A percentile compares a stretch with the other conserved stretches of the same genome.
phyloP scores from a whole-genome alignment of 2,888 invertebrate species.

The Orthonevra nobilis region DNA sequence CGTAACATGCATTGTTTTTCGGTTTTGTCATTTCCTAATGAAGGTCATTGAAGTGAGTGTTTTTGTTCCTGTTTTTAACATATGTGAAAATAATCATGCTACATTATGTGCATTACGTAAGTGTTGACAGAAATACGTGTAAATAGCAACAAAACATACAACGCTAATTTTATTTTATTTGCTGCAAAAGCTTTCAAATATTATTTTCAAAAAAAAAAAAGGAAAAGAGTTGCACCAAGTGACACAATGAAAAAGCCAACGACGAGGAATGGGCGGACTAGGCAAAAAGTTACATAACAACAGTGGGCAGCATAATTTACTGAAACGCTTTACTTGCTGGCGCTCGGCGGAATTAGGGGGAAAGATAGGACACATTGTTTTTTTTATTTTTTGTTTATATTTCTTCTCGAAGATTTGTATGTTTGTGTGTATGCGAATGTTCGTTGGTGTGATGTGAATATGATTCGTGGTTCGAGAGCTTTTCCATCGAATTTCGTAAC shows the following conservation, averaged over 20 bases:
- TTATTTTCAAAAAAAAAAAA: constrained; percentile 22
- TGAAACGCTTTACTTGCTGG: constrained; percentile 7
- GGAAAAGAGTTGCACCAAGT: constrained; percentile 39
- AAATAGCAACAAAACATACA: constrained; percentile 1
- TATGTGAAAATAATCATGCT: constrained; percentile 26
- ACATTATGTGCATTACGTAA: constrained; percentile 28
- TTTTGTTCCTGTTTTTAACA: constrained; percentile 13
- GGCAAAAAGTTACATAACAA: constrained; percentile 57
- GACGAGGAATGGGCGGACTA: constrained; percentile 35
- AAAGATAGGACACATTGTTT: no score
- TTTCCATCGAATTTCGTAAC: constrained; percentile 47
- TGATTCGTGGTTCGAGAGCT: no score
- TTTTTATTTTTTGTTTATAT: constrained; percentile 10
- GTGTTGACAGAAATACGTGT: constrained; percentile 13
- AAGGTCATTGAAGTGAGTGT: constrained; percentile 50
- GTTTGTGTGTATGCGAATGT: no score
- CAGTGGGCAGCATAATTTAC: constrained; percentile 31
- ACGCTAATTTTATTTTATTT: constrained; percentile 44
- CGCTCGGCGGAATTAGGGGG: constrained; percentile 1
- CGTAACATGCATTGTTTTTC: constrained; percentile 34
- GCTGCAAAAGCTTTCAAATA: constrained; percentile 39
- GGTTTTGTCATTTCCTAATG: constrained; percentile 42
- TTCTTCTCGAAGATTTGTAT: constrained; percentile 4
- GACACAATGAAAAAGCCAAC: constrained; percentile 42
- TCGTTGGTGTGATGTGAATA: no score